These are phyloP conservation scores for Morpho deidamia DNA, from an alignment of 2,888 invertebrate genomes.

Conservation along the genomic window DNA sequence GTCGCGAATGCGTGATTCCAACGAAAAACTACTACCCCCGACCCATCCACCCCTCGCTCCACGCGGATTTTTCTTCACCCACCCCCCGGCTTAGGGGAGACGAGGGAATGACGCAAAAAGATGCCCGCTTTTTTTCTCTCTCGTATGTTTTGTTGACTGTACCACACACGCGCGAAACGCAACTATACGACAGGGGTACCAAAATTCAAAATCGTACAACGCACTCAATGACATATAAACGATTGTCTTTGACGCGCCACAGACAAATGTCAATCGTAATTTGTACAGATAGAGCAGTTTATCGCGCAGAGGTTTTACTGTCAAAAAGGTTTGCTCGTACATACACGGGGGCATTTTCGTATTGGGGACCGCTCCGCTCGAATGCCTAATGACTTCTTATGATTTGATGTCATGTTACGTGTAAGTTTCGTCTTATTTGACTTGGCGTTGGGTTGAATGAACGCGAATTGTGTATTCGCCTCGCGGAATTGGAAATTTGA, in stretches of 20 bases:
- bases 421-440: slow-evolving; percentile 59
- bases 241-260: slow-evolving; percentile 46
- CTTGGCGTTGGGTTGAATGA: slow-evolving; percentile 39
- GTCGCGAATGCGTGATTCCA: slow-evolving; percentile 73
- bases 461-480: slow-evolving; percentile 36
- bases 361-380: slow-evolving; percentile 63
- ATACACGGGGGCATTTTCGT: slow-evolving; percentile 57
- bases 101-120: slow-evolving; percentile 67
- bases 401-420: slow-evolving; percentile 72
- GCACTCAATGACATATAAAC: slow-evolving; percentile 48
- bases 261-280: slow-evolving; percentile 32
- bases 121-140: slow-evolving; percentile 67
- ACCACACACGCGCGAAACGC: slow-evolving; percentile 26
- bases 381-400: slow-evolving; percentile 75
- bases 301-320: slow-evolving; percentile 26
- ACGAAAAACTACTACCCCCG: slow-evolving; percentile 72
- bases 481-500: slow-evolving; percentile 32
- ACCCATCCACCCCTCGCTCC: slow-evolving; percentile 38
- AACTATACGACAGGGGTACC: slow-evolving; percentile 21
- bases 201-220: slow-evolving; percentile 29
- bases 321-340: slow-evolving; percentile 53
- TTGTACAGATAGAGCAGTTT: slow-evolving; percentile 18
- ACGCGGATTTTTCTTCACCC: slow-evolving; percentile 61
- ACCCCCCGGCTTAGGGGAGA: slow-evolving; percentile 60
- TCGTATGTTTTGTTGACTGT: slow-evolving; percentile 67